Base-by-base conservation (phyloP, 2,113 vertebrate species). In the Muscicapa adusta region DNA sequence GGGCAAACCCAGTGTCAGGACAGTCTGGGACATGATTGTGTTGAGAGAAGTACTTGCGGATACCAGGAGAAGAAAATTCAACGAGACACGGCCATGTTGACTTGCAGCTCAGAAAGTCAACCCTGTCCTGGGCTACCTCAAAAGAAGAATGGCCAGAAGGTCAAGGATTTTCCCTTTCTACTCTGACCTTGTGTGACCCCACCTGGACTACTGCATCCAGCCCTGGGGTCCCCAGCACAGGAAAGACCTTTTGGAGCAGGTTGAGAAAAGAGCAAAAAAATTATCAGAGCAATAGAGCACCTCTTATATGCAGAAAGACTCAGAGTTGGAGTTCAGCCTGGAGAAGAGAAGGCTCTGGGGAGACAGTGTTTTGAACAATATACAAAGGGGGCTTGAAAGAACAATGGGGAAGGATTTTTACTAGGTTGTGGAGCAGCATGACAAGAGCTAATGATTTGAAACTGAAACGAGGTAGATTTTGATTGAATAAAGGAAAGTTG, bases 41-140 rank as follows among this genome's bases (percentile, higher is more conserved):
- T 28, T 36, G 31, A 38, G 10, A 76, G 34, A n/a, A 76, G 2
- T n/a, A 36, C 5, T 33, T 33, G 9, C 11, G 16, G 38, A 7
- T 66, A 40, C 2, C 19, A 28, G 31, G 34, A 24, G 31, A 48
- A 36, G 8, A 79, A 54, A 24, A 13, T 5, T 31, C 2, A 0
- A 19, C 0, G 0, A 14, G 8, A 54, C 2, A 4, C 3, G 1
- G 2, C 2, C 1, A 14, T 10, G 8, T 11, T 10, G 5, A 7
- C 9, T 40, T 12, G 4, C 10, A 80, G 51, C 9, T 50, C 33
- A 25, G 45, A 65, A 80, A 22, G 9, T 3, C 11, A 53, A 9
- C 2, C 0, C 0, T n/a, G 0, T 29, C n/a, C 50, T 48, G 9
- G 10, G 17, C 36, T 43, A 34, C 20, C 28, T 14, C 6, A 24